phyloP scores from a whole-genome alignment of 2,113 vertebrate genomes.

The Ahaetulla prasina region DNA sequence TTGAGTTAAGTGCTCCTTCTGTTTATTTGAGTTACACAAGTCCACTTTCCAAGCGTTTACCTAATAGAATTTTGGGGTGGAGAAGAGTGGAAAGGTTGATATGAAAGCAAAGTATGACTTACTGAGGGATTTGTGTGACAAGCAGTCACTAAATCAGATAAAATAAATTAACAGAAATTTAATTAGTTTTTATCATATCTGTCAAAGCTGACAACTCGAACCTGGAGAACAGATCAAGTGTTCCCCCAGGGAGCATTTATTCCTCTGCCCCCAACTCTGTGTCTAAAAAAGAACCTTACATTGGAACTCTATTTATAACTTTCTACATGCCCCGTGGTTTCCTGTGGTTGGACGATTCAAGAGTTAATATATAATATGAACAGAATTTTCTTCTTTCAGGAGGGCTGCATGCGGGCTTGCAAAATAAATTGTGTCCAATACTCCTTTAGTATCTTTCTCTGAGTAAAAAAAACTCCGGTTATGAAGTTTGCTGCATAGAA shows the following conservation, averaged over 20 bases:
- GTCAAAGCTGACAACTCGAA: conserved; percentile 72
- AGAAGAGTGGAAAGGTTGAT: conserved; percentile 49
- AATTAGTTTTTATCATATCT: conserved; percentile 71
- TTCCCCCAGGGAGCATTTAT: conserved; percentile 54
- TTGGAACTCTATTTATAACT: conserved; percentile 62
- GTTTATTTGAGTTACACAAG: conserved; percentile 68
- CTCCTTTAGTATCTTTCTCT: not conserved
- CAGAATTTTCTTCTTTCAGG: conserved; percentile 17
- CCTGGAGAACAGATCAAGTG: conserved; percentile 67
- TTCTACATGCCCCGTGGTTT: conserved; percentile 58
- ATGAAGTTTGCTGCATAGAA: not conserved
- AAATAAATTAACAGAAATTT: conserved; percentile 78
- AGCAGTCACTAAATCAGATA: conserved; percentile 67
- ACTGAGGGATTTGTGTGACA: conserved; percentile 62
- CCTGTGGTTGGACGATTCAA: conserved; percentile 59
- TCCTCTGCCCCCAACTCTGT: conserved; percentile 22
- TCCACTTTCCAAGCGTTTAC: conserved; percentile 56
- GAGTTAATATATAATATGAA: conserved; percentile 46
- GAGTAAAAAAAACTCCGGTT: not conserved
- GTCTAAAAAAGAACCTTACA: conserved; percentile 52
- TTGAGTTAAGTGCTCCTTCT: conserved; percentile 63
- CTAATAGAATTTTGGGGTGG: conserved; percentile 56
- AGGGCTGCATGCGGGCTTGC: not conserved
- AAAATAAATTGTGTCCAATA: not conserved
- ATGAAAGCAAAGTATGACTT: conserved; percentile 54